A percentile compares a stretch with the other conserved stretches of the same genome.
Evolutionary conservation across 1,140 invertebrate species (phyloP).

Genomic region (Orchestia grillus): DNA sequence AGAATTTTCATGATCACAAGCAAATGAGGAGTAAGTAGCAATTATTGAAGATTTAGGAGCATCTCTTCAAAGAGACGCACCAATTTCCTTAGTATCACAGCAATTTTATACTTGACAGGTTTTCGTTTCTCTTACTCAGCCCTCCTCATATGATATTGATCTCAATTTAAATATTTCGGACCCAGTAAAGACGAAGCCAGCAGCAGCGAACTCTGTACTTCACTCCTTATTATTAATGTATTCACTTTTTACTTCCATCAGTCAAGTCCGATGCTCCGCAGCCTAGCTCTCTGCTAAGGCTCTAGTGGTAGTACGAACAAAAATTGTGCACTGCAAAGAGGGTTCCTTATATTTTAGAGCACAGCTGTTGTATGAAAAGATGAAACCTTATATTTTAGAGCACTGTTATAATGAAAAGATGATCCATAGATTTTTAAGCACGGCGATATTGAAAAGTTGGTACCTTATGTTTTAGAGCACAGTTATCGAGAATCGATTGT

Average conservation of each 20-base stretch:
- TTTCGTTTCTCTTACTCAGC: not conserved
- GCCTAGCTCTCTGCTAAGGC: not conserved
- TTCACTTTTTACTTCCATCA: slow-evolving; percentile 32
- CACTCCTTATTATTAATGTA: slow-evolving; percentile 2
- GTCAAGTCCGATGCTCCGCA: not conserved
- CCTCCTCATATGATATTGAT: not conserved
- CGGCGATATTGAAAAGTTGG: no score
- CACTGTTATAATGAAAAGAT: no score
- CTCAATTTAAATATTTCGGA: not conserved
- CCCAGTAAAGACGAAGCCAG: not conserved
- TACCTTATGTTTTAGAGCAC: no score
- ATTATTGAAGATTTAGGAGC: not conserved
- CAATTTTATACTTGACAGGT: not conserved
- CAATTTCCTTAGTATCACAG: not conserved
- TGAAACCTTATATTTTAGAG: no score
- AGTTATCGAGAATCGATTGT: no score
- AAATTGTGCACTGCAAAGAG: not conserved
- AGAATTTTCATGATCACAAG: not conserved
- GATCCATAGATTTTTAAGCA: no score
- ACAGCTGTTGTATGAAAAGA: not conserved
- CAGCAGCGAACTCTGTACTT: not conserved
- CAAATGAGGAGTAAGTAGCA: not conserved
- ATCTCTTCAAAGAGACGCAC: not conserved
- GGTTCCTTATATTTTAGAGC: not conserved
- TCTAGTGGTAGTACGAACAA: not conserved